phyloP scores from a whole-genome alignment of 2,113 vertebrate genomes.

The Prietella phreatophila region DNA sequence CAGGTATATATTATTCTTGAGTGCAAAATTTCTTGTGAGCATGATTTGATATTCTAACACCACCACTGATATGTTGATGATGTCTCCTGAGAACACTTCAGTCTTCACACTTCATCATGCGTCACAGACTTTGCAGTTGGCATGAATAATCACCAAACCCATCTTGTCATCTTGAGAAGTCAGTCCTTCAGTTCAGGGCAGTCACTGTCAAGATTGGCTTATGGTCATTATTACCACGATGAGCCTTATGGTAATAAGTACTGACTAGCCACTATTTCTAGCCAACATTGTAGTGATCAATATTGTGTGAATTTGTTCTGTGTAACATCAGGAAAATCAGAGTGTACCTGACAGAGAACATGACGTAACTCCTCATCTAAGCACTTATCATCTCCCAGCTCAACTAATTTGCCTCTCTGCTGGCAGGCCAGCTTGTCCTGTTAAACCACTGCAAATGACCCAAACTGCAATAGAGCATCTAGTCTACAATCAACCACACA shows the following conservation, averaged over 20 bases:
- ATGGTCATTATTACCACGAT: background rate
- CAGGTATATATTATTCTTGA: background rate
- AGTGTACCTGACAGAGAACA: background rate
- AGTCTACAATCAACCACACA: background rate
- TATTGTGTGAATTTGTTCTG: background rate
- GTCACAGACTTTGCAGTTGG: background rate
- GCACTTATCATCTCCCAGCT: background rate
- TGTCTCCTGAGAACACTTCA: background rate
- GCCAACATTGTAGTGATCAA: background rate
- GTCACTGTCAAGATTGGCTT: background rate
- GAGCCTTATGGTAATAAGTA: background rate
- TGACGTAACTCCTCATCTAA: background rate
- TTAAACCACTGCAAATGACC: background rate
- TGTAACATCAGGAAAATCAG: background rate
- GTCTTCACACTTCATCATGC: background rate
- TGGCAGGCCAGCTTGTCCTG: background rate
- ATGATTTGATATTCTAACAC: constrained; percentile 1
- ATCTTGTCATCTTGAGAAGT: background rate
- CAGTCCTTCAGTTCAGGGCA: background rate
- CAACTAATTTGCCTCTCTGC: background rate
- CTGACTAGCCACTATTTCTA: background rate
- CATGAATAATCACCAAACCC: background rate
- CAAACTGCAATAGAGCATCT: background rate
- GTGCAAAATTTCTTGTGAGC: background rate
- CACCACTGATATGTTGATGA: background rate